Base-by-base conservation (phyloP, 1,140 invertebrate species). In the Dufourea novaeangliae region DNA sequence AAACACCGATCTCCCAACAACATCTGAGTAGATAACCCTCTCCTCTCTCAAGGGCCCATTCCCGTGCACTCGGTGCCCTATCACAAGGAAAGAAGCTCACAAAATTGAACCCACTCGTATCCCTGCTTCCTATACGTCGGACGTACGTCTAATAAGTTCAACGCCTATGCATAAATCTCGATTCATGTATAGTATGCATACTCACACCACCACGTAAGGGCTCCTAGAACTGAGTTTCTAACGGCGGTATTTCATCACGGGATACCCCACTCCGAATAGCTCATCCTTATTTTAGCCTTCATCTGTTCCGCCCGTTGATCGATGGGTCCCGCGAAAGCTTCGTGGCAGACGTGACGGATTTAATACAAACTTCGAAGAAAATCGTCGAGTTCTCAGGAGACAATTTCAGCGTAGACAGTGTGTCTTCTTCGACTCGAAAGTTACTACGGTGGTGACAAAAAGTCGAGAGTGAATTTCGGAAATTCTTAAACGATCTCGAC, bases 1-100 rank as follows among this genome's bases (percentile, higher is more conserved):
- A 57, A 69, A 69, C 37, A 79, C 69, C 29, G 20, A 27, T 29
- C 63, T 20, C 37, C 32, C 25, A 11, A 5, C 25, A 27, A n/a
- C 46, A 50, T 50, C 46, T 50, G 29, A 56, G 22, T 56, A 12
- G 25, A 56, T 56, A 29, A 22, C 54, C 6, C 54, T 56, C 25
- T 17, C 54, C 14, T 29, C 17, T 56, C 12, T 14, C 11, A 14
- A 12, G 54, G 22, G 14, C 14, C 20, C n/a, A 37, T 61, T 61
- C 7, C 20, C 54, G 25, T 6, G 12, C 27, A 29, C 54, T 12
- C 17, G 54, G 2, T 14, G 25, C 25, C n/a, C n/a, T 56, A 56
- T 27, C 12, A 1, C 54, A 14, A 56, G 25, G 11, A 27, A 56
- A 27, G 54, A 27, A 27, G 25, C 25, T 27, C 46, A 17, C 8